Evolutionary conservation across 2,113 vertebrate species (phyloP).

Genomic region (Trematocara unimaculatum): DNA sequence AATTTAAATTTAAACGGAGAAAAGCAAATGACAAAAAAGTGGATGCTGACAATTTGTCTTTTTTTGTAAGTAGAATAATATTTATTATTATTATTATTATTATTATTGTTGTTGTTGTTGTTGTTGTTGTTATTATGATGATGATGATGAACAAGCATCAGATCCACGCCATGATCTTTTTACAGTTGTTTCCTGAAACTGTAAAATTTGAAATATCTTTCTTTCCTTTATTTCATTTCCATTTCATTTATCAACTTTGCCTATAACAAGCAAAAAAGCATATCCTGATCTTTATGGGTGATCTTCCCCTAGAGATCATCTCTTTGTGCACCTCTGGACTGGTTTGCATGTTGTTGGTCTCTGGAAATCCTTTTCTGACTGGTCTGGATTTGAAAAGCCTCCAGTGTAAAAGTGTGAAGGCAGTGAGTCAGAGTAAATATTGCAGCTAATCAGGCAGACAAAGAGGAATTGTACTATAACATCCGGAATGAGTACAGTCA

Average conservation of each 20-base stretch:
- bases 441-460: neutral
- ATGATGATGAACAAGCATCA: neutral
- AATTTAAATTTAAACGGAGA: neutral
- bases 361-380: neutral
- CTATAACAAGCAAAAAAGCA: neutral
- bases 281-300: neutral
- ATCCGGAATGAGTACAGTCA: fast-evolving
- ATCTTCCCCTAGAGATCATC: neutral
- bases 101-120: neutral
- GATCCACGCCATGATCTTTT: neutral
- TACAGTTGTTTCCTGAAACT: neutral
- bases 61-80: neutral
- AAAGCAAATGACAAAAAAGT: neutral
- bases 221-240: neutral
- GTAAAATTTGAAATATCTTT: neutral
- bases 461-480: neutral
- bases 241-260: neutral
- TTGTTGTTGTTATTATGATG: neutral
- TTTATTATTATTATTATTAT: neutral
- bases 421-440: neutral
- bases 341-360: neutral
- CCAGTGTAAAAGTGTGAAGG: neutral
- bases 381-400: neutral
- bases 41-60: neutral
- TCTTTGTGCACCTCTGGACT: neutral